Base-by-base conservation (phyloP, 2,797 vertebrate genomes). In the Hippoglossus hippoglossus region DNA sequence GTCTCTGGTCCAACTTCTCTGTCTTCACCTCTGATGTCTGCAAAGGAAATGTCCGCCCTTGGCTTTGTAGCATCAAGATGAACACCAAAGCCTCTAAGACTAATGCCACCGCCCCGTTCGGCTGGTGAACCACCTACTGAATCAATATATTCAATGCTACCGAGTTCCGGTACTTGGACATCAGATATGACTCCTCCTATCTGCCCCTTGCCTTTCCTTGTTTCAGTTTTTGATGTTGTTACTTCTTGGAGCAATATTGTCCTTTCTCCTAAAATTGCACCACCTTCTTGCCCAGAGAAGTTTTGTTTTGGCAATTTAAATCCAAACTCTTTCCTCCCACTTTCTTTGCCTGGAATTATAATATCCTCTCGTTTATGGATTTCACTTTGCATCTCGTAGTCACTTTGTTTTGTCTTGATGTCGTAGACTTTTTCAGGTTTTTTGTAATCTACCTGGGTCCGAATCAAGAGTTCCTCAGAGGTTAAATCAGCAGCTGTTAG, bases 361-460 rank as follows among this genome's bases (percentile, higher is more conserved):
- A 74, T 79, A 16, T 90, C 69, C 52, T 94, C 86, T 49, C 92
- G 75, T 75, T 91, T 87, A 60, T 73, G 49, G 12, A 83, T 66
- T 71, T 59, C 53, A 88, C 79, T 73, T 60, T 49, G 36, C 9
- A 10, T 34, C 31, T 34, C 31, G 31, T 34, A 10, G 10, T 74
- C 51, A 9, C 73, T 77, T 67, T 72, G 66, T 68, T 83, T 75
- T 26, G 22, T 31, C 61, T 75, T 71, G n/a, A 47, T 58, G 64
- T 63, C 62, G 46, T 66, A 57, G 69, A 86, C 75, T 41, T 47
- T 57, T 63, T 85, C 86, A 69, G 52, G 3, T 77, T 75, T 86
- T 64, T 75, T 83, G 10, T 78, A 55, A 49, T 85, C 82, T 66
- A 80, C 56, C 50, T 61, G 82, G 36, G 75, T 87, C 52, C 89